These are phyloP conservation scores for Atlantisia rogersi DNA, from an alignment of 2,113 vertebrate genomes.

Conservation along the genomic window DNA sequence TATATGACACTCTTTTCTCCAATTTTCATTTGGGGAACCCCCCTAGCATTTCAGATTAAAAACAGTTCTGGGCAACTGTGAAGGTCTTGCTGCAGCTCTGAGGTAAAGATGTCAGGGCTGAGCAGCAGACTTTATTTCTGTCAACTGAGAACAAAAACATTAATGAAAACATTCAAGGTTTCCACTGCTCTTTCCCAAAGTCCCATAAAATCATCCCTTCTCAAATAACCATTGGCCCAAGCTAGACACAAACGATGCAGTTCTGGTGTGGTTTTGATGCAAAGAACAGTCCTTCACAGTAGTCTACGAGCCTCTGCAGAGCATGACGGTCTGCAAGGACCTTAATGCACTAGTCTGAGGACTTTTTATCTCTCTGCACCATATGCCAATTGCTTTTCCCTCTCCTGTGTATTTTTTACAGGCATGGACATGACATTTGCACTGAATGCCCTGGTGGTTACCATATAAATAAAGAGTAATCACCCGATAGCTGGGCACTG, in stretches of 20 bases:
- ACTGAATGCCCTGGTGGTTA: background rate
- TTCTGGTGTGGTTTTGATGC: background rate
- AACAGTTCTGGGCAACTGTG: background rate
- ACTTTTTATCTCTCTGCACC: conserved; percentile 13
- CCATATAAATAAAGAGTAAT: conserved; percentile 50
- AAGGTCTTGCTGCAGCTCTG: background rate
- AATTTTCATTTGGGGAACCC: background rate
- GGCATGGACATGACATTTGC: background rate
- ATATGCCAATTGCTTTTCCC: background rate
- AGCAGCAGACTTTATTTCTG: conserved; percentile 1
- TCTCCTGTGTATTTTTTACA: background rate
- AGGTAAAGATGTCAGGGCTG: background rate
- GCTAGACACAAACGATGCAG: background rate
- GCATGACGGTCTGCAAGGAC: background rate
- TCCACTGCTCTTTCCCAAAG: background rate
- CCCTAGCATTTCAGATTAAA: background rate
- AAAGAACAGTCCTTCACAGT: background rate
- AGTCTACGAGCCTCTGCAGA: background rate
- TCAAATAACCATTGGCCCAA: background rate
- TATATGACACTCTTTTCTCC: background rate
- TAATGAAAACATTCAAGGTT: background rate
- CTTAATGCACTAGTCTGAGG: background rate
- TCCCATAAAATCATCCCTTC: background rate
- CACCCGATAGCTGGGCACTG: background rate
- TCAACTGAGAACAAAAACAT: background rate